Evolutionary conservation across 2,888 invertebrate species (phyloP).

Genomic region (Hipparchia sbordonii): DNA sequence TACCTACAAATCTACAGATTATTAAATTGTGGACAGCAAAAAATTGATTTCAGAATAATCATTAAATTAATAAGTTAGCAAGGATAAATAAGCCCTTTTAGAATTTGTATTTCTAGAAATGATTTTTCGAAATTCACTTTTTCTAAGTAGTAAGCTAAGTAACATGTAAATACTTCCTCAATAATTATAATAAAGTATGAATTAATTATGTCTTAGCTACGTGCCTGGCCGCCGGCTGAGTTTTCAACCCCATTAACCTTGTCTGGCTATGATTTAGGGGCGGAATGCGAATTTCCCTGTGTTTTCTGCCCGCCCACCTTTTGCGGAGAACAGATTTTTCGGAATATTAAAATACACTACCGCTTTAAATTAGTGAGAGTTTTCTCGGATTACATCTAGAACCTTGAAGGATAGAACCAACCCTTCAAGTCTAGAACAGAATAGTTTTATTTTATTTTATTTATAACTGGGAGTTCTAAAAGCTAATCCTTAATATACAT

Average conservation of each 20-base stretch:
- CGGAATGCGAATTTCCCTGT: slow-evolving; percentile 70
- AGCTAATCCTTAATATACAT: too few relatives aligned
- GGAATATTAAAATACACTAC: slow-evolving; percentile 54
- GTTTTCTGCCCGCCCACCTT: slow-evolving; percentile 60
- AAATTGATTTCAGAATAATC: too few relatives aligned
- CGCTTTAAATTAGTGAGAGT: slow-evolving; percentile 10
- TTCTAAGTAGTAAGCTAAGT: slow-evolving; percentile 35
- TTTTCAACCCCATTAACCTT: slow-evolving; percentile 79
- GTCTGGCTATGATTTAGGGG: slow-evolving; percentile 77
- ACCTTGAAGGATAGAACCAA: too few relatives aligned
- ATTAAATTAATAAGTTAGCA: too few relatives aligned
- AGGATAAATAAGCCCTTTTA: too few relatives aligned
- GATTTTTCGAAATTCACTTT: not conserved
- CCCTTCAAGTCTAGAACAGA: too few relatives aligned
- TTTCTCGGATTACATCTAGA: not conserved
- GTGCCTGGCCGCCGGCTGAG: slow-evolving; percentile 70
- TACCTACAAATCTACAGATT: too few relatives aligned
- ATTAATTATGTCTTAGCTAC: slow-evolving; percentile 67
- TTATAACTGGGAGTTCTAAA: too few relatives aligned
- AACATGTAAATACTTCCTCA: slow-evolving; percentile 42
- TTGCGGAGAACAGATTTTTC: slow-evolving; percentile 68
- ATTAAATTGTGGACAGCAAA: too few relatives aligned
- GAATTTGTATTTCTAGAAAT: too few relatives aligned
- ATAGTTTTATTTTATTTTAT: too few relatives aligned
- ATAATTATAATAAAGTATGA: slow-evolving; percentile 63